A percentile compares a stretch with the other conserved stretches of the same genome.
phyloP scores from a whole-genome alignment of 1,140 invertebrate genomes.

The Thaumetopoea pityocampa region DNA sequence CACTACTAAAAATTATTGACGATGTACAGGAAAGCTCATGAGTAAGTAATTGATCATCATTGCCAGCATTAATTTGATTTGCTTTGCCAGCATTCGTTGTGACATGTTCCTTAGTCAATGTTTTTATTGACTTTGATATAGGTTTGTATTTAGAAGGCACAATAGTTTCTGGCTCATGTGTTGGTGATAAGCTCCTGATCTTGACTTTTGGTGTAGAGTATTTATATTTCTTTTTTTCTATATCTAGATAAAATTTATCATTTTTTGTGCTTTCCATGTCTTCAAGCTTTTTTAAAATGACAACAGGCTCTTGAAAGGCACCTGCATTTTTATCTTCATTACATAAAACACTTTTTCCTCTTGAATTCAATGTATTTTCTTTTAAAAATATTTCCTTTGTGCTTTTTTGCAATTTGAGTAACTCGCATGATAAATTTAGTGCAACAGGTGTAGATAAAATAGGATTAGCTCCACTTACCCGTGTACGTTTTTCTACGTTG shows the following conservation, averaged over 20 bases:
- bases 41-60: conserved; percentile 37
- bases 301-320: conserved; percentile 22
- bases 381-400: conserved; percentile 82
- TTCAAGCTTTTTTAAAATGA: conserved; percentile 43
- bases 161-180: no score
- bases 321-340: conserved; percentile 62
- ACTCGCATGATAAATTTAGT: conserved; percentile 64
- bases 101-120: no score
- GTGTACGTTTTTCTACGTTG: conserved; percentile 26
- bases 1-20: conserved; percentile 39
- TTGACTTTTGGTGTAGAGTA: conserved; percentile 38
- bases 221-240: conserved; percentile 33
- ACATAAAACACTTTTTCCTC: conserved; percentile 75
- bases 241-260: conserved; percentile 22
- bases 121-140: no score
- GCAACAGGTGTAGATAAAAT: no score
- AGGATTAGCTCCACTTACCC: conserved; percentile 39
- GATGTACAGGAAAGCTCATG: conserved; percentile 46
- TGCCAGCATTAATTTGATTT: conserved; percentile 32
- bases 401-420: conserved; percentile 80
- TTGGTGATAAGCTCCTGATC: no score
- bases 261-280: conserved; percentile 18
- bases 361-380: conserved; percentile 75
- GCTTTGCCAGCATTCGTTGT: conserved; percentile 21
- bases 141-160: no score